Percentiles rank a stretch among this genome's conserved stretches.
Conservation (phyloP, 2,113 vertebrate genomes). For the Pongo abelii region DNA sequence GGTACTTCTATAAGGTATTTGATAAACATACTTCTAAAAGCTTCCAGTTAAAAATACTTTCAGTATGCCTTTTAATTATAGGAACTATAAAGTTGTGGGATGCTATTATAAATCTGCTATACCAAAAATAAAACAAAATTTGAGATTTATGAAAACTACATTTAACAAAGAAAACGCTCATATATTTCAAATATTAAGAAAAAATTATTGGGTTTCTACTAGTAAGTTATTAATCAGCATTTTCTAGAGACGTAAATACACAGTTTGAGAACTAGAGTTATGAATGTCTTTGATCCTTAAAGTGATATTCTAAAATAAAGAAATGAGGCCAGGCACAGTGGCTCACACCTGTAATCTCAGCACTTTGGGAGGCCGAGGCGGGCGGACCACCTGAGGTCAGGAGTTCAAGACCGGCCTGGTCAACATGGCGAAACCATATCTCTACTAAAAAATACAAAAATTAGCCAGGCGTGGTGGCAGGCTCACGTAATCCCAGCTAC, state of each 20-base stretch:
- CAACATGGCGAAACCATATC: no score
- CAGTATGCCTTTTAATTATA: not conserved
- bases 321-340: no score
- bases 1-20: constrained; percentile 28
- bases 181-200: constrained; percentile 26
- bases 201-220: not conserved
- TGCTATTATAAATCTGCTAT: not conserved
- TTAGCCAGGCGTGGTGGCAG: no score
- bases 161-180: not conserved
- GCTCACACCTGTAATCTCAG: no score
- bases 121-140: constrained; percentile 8
- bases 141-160: constrained; percentile 17
- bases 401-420: no score
- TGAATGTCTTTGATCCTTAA: not conserved
- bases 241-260: not conserved
- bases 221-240: not conserved
- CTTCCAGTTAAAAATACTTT: not conserved
- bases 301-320: constrained; percentile 10
- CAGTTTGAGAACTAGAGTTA: not conserved
- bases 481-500: no score
- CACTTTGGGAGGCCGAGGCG: no score
- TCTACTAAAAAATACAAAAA: no score
- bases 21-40: not conserved
- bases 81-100: not conserved
- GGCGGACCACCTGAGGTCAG: no score